phyloP scores from a whole-genome alignment of 2,113 vertebrate species.

The Beaufortia kweichowensis region DNA sequence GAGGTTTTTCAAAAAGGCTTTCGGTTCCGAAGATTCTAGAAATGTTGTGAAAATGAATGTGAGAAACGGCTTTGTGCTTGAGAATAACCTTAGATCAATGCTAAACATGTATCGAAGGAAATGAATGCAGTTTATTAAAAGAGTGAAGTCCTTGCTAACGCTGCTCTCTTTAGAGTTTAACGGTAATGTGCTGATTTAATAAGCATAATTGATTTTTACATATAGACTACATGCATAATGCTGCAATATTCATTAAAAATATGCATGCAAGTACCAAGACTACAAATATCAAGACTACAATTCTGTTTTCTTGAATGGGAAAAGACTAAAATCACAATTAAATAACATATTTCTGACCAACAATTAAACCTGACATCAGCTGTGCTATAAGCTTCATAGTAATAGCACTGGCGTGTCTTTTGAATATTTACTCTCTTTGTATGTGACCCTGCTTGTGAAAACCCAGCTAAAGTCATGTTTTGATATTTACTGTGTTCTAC shows the following conservation, averaged over 20 bases:
- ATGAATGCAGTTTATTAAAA: slow-evolving; percentile 14
- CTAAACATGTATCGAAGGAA: not conserved
- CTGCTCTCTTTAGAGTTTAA: slow-evolving; percentile 1
- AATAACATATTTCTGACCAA: too few species aligned
- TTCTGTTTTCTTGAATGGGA: too few species aligned
- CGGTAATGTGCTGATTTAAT: slow-evolving; percentile 12
- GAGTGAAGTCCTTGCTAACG: slow-evolving; percentile 2
- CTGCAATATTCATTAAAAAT: slow-evolving; percentile 8
- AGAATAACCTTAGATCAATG: slow-evolving; percentile 2
- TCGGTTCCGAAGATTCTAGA: not conserved
- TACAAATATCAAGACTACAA: too few species aligned
- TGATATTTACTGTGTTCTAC: too few species aligned
- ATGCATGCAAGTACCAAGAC: too few species aligned
- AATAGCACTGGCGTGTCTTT: too few species aligned
- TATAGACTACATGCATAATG: not conserved
- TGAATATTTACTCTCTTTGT: too few species aligned
- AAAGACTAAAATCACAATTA: too few species aligned
- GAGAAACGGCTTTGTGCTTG: not conserved
- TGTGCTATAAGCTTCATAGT: too few species aligned
- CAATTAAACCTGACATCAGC: too few species aligned
- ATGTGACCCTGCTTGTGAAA: too few species aligned
- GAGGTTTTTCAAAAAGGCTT: slow-evolving; percentile 14
- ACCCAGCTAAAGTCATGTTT: too few species aligned
- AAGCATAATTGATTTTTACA: slow-evolving; percentile 7
- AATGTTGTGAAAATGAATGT: not conserved